Conservation (phyloP, 2,888 invertebrate species). For the Drosophila multiciliata region DNA sequence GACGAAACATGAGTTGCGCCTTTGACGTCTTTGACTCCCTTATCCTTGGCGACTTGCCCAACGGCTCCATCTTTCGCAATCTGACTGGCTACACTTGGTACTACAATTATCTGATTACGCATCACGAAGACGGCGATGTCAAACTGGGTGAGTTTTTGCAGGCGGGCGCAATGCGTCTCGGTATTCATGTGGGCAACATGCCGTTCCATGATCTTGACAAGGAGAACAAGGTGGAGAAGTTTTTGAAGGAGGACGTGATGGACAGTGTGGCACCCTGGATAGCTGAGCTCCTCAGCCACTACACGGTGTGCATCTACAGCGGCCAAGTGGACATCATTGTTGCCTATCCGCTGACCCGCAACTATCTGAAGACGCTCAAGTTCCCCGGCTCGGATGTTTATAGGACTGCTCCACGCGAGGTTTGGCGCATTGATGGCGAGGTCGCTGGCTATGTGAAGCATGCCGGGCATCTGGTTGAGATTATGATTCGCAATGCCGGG, state of each 20-base stretch:
- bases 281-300: conserved; percentile 88
- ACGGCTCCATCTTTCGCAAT: conserved; percentile 89
- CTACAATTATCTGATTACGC: conserved; percentile 86
- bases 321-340: conserved; percentile 97
- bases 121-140: conserved; percentile 88
- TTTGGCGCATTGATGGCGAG: conserved; percentile 89
- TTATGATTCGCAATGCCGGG: conserved; percentile 91
- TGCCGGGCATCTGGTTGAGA: conserved; percentile 90
- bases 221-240: conserved; percentile 88
- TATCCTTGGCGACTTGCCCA: conserved; percentile 86
- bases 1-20: conserved; percentile 89
- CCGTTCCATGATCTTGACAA: conserved; percentile 87
- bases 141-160: conserved; percentile 82
- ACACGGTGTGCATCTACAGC: conserved; percentile 90
- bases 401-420: conserved; percentile 87
- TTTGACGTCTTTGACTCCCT: conserved; percentile 90
- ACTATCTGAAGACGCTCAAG: conserved; percentile 90
- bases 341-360: conserved; percentile 93
- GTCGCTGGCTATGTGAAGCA: conserved; percentile 91
- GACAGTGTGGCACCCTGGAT: conserved; percentile 91
- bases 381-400: conserved; percentile 89
- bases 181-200: conserved; percentile 94
- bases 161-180: conserved; percentile 87
- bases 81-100: conserved; percentile 82
- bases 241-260: conserved; percentile 92